Evolutionary conservation across 2,797 vertebrate species (phyloP), one percentile per base, ranked within the genome.

Genomic region (Setipinna tenuifilis): DNA sequence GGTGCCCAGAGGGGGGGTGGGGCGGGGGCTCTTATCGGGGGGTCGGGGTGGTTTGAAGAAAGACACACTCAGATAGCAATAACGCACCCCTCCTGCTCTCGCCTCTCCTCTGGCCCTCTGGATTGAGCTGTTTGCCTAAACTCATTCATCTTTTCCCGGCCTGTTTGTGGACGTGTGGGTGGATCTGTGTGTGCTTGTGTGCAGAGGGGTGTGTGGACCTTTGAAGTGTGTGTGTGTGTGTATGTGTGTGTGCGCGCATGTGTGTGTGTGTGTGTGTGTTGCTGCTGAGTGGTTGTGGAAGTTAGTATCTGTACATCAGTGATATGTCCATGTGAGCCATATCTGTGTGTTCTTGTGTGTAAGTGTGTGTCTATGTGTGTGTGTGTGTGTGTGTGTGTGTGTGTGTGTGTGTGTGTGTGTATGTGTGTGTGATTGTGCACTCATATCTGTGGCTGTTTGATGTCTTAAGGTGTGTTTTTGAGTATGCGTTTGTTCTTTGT

Each of bases 131-230:
- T 86, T 81, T 3, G 71, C 84, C 86, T 57, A 80, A 78, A 83
- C 87, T 89, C 88, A 62, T 89, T 89, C 89, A 19, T 90, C 88
- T 87, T 88, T 88, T 89, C 62, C 35, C 90, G 89, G 92, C 90
- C 91, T 93, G 92, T 94, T 92, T 78, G 71, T 78, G 71, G 31
- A 78, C 44, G 71, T 78, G 71, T 71, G 65, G 65, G 65, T 31
- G 65, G 65, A 71, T 71, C 28, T 31, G 28, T 71, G 65, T 31
- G 65, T 54, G 50, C 50, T 54, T 35, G 28, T 35, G 65, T 93
- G 92, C 82, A 88, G 93, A 93, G 91, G 93, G 93, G 93, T 92
- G 50, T 54, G 50, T 54, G 50, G 58, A 59, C 58, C 58, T 59
- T 59, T 59, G 58, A 59, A 59, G 65, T 71, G 28, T 71, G 65